These are phyloP conservation scores for Cephus rjabovi DNA, from an alignment of 2,888 invertebrate genomes.

Conservation along the genomic window DNA sequence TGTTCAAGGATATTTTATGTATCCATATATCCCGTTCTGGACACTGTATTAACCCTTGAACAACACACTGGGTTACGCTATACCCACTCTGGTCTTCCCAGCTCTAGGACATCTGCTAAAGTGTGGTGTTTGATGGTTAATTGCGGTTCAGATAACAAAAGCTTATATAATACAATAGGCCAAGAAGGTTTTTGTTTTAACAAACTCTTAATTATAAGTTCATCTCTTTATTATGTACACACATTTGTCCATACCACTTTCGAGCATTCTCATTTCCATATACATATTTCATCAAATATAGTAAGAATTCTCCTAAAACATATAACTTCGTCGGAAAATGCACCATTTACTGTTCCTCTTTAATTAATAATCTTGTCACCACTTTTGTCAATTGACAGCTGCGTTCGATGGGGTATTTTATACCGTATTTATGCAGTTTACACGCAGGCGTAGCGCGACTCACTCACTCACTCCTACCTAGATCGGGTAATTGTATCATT, in stretches of 20 bases:
- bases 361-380: background rate
- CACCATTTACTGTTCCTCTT: slow-evolving; percentile 5
- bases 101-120: too few relatives aligned
- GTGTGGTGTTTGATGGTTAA: too few relatives aligned
- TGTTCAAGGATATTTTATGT: background rate
- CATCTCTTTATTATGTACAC: slow-evolving; percentile 45
- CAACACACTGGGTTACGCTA: too few relatives aligned
- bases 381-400: background rate
- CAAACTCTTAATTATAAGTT: slow-evolving; percentile 6
- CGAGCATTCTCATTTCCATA: background rate
- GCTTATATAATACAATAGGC: background rate
- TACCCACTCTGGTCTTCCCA: too few relatives aligned
- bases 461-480: slow-evolving; percentile 7
- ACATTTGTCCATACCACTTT: slow-evolving; percentile 19
- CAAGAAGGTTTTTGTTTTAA: background rate
- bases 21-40: background rate
- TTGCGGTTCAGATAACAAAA: background rate
- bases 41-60: background rate
- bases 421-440: background rate
- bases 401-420: background rate
- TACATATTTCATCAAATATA: slow-evolving; percentile 32
- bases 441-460: slow-evolving; percentile 15
- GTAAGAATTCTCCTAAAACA: slow-evolving; percentile 32
- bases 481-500: background rate
- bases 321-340: slow-evolving; percentile 25